Evolutionary conservation across 2,797 vertebrate genomes (phyloP), one percentile per base, ranked within the genome.

Genomic region (Yasuhikotakia modesta): DNA sequence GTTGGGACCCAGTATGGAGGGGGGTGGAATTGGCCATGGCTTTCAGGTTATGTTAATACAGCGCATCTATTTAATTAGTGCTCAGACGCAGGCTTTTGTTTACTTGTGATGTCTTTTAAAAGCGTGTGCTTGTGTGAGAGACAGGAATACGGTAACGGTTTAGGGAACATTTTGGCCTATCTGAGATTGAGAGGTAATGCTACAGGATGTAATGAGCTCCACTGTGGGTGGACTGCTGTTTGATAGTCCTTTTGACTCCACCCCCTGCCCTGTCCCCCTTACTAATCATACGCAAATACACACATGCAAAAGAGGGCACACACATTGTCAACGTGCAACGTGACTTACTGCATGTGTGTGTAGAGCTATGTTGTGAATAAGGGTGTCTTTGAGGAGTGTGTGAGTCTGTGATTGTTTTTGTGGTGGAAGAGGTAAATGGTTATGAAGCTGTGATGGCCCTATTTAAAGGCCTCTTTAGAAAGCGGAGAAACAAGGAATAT

Each of bases 41-140:
- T 92, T 94, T 94, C 91, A 94, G 93, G 93, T 93, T 94, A 94
- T 94, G 93, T 92, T 94, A 94, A 94, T 94, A 91, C 89, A 73
- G 90, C 91, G 93, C 93, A 93, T 93, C 92, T 93, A 92, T 93
- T 94, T 94, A 94, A 94, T 94, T 94, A 94, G 91, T 83, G 87
- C 87, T 73, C 86, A 91, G 90, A 89, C 86, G 70, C 83, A 76
- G 87, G 86, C 91, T 93, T n/a, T 93, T 93, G 91, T 94, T 94
- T 93, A 93, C 90, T 90, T 92, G 90, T 91, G 90, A 92, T 85
- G 84, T 90, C 80, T 86, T 85, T 87, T 88, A 90, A 88, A 85
- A 83, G 85, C 79, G 83, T 86, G 87, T 86, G 70, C n/a, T n/a
- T 53, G n/a, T 64, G 53, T 78, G 60, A 2, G 2, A 43, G 39